A percentile compares a stretch with the other conserved stretches of the same genome.
phyloP scores from a whole-genome alignment of 2,888 invertebrate genomes.

The Coronaproctus castanopsis region DNA sequence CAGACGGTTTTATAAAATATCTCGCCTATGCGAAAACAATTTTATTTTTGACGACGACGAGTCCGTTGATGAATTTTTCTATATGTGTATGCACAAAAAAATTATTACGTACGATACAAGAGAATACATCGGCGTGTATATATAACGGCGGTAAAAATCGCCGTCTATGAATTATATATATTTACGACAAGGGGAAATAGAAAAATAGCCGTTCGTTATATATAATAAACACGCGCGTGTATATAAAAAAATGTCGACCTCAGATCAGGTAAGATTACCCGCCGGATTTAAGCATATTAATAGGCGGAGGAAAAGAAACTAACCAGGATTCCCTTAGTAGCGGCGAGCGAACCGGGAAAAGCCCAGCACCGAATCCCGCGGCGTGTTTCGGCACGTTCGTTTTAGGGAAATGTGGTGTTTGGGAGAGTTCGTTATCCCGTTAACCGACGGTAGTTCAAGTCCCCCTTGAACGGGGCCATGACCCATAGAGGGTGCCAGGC shows the following conservation, averaged over 20 bases:
- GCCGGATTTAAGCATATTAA: constrained; percentile 35
- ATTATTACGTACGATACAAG: too few species aligned
- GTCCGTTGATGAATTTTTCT: too few species aligned
- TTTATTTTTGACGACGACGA: too few species aligned
- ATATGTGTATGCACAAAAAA: too few species aligned
- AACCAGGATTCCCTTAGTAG: constrained; percentile 41
- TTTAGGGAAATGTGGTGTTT: constrained; percentile 19
- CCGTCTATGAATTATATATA: too few species aligned
- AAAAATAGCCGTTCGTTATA: too few species aligned
- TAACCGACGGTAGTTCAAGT: constrained; percentile 16
- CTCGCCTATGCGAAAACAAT: too few species aligned
- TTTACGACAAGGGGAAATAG: too few species aligned
- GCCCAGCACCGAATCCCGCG: constrained; percentile 30
- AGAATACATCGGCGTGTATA: too few species aligned
- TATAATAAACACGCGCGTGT: too few species aligned
- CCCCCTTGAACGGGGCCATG: constrained; percentile 26
- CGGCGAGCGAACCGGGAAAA: constrained; percentile 41
- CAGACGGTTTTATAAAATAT: too few species aligned
- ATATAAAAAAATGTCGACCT: constrained; percentile 15
- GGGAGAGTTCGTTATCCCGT: constrained; percentile 17
- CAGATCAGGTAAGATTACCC: constrained; percentile 19
- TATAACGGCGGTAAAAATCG: too few species aligned
- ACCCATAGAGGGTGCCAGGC: constrained; percentile 27
- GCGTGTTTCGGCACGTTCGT: constrained; percentile 9
- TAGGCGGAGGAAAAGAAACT: constrained; percentile 51